Evolutionary conservation across 2,888 invertebrate genomes (phyloP).

Genomic region (Isoperla grammatica): DNA sequence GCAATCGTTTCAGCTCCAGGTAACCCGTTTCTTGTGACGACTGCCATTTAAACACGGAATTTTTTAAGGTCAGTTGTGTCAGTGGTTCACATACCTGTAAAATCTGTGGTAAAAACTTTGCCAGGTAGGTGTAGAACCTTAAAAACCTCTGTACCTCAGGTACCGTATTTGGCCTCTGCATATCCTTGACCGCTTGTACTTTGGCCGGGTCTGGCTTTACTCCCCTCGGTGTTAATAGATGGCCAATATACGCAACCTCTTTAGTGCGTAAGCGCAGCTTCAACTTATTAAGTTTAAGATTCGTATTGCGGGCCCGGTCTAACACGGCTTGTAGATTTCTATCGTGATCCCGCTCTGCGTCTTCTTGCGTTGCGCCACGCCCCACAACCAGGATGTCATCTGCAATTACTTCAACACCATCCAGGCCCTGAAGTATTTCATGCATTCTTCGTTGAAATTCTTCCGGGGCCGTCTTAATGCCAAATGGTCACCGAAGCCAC

Average conservation of each 20-base stretch:
- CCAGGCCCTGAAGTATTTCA: conserved; percentile 24
- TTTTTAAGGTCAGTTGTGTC: too few relatives aligned
- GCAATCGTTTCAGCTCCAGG: too few relatives aligned
- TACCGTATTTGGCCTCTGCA: background rate
- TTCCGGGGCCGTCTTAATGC: conserved; percentile 28
- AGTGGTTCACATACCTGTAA: background rate
- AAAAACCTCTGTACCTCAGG: conserved; percentile 6
- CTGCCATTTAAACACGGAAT: too few relatives aligned
- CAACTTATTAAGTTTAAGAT: conserved; percentile 27
- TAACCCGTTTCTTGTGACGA: too few relatives aligned
- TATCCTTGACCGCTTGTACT: background rate
- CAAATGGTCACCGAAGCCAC: conserved; percentile 30
- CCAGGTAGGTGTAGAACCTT: conserved; percentile 2
- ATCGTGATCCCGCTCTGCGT: conserved; percentile 27
- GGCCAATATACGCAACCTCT: conserved; percentile 16
- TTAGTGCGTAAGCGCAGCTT: conserved; percentile 22
- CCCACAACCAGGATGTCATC: conserved; percentile 30
- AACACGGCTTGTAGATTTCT: conserved; percentile 22
- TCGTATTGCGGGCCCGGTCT: background rate
- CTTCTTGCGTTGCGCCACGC: conserved; percentile 24
- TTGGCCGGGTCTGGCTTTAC: conserved; percentile 4
- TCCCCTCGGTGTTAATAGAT: conserved; percentile 1
- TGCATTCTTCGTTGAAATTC: conserved; percentile 24
- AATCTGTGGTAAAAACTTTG: background rate
- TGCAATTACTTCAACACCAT: conserved; percentile 27